Evolutionary conservation across 2,888 invertebrate genomes (phyloP), one percentile per base, ranked within the genome.

Genomic region (Eupithecia tripunctaria): DNA sequence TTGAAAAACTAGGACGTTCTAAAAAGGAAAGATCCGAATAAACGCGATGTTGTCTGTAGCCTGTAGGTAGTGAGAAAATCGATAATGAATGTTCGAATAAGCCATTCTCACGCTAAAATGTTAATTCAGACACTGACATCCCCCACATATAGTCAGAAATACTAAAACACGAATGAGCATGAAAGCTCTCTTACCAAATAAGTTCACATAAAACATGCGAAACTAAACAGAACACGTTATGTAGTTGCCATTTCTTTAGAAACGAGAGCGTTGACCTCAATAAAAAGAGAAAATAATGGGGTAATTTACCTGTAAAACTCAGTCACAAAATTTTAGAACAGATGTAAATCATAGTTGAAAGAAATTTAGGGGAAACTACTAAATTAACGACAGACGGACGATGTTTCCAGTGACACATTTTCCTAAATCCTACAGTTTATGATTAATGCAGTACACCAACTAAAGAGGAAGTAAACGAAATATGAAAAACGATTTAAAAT

Each of bases 91-190:
- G 81, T 80, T 29, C 78, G 80, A 84, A 82, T 88, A 88, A 87
- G 88, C 56, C 87, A 80, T 73, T 83, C 82, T 82, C 84, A 85
- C 78, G 87, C 86, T 85, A 84, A 86, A 84, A 83, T 82, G 79
- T 63, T 36, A 36, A 74, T 71, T 87, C 85, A 82, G 38, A 76
- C 63, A 73, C n/a, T 51, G 47, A 65, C 84, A 82, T 68, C 84
- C 79, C 78, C 75, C 76, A 65, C 74, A 66, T 78, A 66, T 70
- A 64, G 66, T 65, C 63, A 71, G 63, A 67, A 70, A 60, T 63
- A 69, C 67, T 65, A 51, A 75, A 71, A 75, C 59, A 32, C 67
- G 21, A 71, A 65, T 70, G 51, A 77, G 71, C 66, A 47, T 51
- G 41, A 43, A 51, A 36, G 43, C 25, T 71, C 62, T 72, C 71